Percentiles rank a stretch among this genome's conserved stretches.
Evolutionary conservation across 1,140 invertebrate species (phyloP).

Genomic region (Ptiloglossa arizonensis): DNA sequence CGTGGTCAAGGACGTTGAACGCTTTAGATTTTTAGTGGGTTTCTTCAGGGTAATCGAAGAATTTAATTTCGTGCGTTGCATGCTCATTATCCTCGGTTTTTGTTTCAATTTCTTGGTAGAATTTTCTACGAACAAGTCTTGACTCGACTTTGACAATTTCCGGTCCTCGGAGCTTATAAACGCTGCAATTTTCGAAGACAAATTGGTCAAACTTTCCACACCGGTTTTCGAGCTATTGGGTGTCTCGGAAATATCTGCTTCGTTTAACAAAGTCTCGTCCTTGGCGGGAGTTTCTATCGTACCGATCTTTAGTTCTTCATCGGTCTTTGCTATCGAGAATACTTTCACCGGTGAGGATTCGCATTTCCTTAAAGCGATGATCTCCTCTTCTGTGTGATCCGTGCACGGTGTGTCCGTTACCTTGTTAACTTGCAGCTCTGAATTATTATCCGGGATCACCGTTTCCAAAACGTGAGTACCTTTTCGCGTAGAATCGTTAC

Average conservation of each 20-base stretch:
- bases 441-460: conserved; percentile 20
- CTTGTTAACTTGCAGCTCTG: not conserved
- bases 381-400: not conserved
- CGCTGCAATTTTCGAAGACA: conserved; percentile 73
- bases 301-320: conserved; percentile 46
- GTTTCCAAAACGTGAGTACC: not conserved
- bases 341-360: conserved; percentile 72
- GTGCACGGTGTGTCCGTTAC: not conserved
- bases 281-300: conserved; percentile 76
- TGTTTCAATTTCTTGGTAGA: conserved; percentile 16
- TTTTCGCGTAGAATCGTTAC: conserved; percentile 36
- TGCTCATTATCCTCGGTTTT: conserved; percentile 43
- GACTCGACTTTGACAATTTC: not conserved
- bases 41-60: not conserved
- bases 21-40: not conserved
- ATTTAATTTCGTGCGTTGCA: conserved; percentile 37
- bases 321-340: conserved; percentile 66
- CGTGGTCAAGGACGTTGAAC: not conserved
- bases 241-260: conserved; percentile 76
- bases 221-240: conserved; percentile 75
- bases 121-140: not conserved
- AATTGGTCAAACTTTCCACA: conserved; percentile 71
- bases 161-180: conserved; percentile 59
- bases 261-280: conserved; percentile 68
- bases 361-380: not conserved